These are phyloP conservation scores for Chaenodraco wilsoni DNA, from an alignment of 2,797 vertebrate genomes.

Conservation along the genomic window DNA sequence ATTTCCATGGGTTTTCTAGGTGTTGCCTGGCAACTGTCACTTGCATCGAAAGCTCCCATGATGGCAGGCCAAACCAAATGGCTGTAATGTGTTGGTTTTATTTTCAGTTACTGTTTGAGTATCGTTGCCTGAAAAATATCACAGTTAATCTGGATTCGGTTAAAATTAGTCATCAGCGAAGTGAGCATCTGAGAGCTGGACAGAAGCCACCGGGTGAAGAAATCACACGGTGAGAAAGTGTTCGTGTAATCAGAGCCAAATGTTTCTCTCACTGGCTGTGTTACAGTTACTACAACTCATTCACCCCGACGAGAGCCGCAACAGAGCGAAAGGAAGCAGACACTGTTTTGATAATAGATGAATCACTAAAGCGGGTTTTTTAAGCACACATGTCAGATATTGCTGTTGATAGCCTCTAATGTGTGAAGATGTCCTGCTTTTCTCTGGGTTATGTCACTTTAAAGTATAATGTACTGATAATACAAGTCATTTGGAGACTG, in stretches of 20 bases:
- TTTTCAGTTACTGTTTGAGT: conserved; percentile 47
- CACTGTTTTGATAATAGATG: no score
- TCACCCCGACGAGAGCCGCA: not conserved
- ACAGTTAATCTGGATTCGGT: conserved; percentile 26
- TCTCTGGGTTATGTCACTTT: no score
- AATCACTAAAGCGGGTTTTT: no score
- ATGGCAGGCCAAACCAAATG: conserved; percentile 45
- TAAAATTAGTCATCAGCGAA: conserved; percentile 45
- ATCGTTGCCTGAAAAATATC: conserved; percentile 12
- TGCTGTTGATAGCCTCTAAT: no score
- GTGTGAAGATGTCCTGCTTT: no score
- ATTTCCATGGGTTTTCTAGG: conserved; percentile 48
- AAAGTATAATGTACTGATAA: no score
- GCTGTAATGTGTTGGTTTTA: conserved; percentile 30
- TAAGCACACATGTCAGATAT: no score
- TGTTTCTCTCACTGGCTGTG: conserved; percentile 22
- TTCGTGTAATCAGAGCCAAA: conserved; percentile 1
- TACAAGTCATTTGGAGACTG: no score
- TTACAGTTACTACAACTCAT: conserved; percentile 26
- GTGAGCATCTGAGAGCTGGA: conserved; percentile 33
- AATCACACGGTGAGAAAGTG: conserved; percentile 23
- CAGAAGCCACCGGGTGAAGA: conserved; percentile 20
- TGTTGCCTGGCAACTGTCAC: conserved; percentile 54
- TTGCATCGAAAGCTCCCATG: conserved; percentile 40
- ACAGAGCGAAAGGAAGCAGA: no score